Evolutionary conservation across 2,113 vertebrate species (phyloP), one percentile per base, ranked within the genome.

Genomic region (Grantiella picta): DNA sequence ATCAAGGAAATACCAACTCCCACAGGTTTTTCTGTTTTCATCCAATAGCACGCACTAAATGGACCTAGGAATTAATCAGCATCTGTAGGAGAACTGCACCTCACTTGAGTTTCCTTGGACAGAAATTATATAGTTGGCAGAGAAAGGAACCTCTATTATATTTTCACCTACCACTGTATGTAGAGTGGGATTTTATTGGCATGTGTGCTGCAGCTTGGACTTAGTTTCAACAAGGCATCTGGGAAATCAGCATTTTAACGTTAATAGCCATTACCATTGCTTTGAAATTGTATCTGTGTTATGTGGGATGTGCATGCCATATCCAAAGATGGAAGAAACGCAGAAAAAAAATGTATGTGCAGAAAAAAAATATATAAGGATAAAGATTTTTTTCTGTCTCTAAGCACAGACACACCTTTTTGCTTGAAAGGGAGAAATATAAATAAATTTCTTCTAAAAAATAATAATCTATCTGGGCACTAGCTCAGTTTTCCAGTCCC

Each of bases 401-500:
- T 76, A 65, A 82, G 18, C 50, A 80, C 38, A 45, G 78, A 82
- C 66, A 80, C 73, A 82, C 63, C 82, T 95, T 90, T 92, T 69
- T 35, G 44, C 63, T 56, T 81, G 15, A 70, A 92, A 83, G 19
- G 45, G 38, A 86, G 77, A 94, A 73, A 71, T 68, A 89, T 5
- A 89, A 95, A 94, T 68, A 42, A 12, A 49, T 86, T 92, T 78
- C 5, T 81, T 78, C 31, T 60, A 25, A 89, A 90, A 88, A 83
- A 60, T 72, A 71, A 57, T 84, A 4, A 66, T 75, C 78, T 5
- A 0, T 29, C 89, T 91, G 76, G 92, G 76, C 89, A 90, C 13
- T 44, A 89, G 28, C 45, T 70, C 95, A 89, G 36, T 89, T 95
- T 96, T 95, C 84, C 94, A 82, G 45, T 82, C 49, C 76, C 40